Evolutionary conservation across 2,113 vertebrate genomes (phyloP), one percentile per base, ranked within the genome.

Genomic region (Panthera tigris): DNA sequence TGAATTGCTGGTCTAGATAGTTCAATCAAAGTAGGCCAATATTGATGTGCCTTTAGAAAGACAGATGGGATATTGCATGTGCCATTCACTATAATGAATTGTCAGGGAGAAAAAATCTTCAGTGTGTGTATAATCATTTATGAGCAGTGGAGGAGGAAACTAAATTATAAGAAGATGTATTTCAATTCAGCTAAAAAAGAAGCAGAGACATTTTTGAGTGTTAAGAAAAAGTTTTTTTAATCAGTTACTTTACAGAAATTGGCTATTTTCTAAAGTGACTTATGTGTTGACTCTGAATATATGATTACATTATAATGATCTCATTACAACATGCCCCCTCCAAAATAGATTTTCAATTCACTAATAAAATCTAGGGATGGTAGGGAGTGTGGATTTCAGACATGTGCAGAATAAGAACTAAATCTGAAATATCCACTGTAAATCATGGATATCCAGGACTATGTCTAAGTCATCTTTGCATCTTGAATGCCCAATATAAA

Each of bases 1-100:
- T 91, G 97, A 98, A 98, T 94, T 96, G 79, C 83, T 88, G 80
- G 65, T 94, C 79, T 48, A 76, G 87, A 71, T 81, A 94, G 96
- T 84, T 97, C 92, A 79, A 66, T 96, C 97, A 94, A 95, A 89
- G 92, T 13, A 48, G 83, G 82, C 92, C 83, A 86, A 65, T 96
- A 96, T 18, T 74, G 94, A 96, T 94, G 92, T 66, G 41, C 36
- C 69, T 95, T 52, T 76, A 50, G 92, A 96, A 96, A 94, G 94
- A 97, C 45, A 88, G 94, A 86, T 93, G 94, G 80, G 91, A 57
- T 69, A 96, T 92, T 97, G 89, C 80, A 80, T 78, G 94, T 96
- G 92, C 36, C 94, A 94, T 87, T 96, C 95, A 96, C 68, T 94
- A 61, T 92, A 95, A 96, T 87, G 83, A 92, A 96, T 94, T 92